Conservation (phyloP, 2,797 vertebrate species). For the Spea hammondii region DNA sequence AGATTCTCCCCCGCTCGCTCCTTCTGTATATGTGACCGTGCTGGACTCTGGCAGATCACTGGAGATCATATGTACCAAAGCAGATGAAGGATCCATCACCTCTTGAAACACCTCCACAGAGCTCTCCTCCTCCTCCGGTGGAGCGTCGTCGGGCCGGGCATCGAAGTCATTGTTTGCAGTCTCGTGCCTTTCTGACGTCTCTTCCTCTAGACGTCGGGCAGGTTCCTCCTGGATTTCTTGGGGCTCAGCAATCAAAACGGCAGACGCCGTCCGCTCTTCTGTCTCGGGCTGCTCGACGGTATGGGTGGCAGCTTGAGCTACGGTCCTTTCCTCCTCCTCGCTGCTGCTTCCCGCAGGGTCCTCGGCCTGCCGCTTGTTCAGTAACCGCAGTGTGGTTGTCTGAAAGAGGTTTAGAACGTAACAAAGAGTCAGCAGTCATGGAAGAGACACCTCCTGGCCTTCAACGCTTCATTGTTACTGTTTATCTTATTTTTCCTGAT, state of each 20-base stretch:
- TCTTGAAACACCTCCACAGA: constrained; percentile 30
- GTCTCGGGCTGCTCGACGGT: neutral
- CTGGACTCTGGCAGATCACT: constrained; percentile 31
- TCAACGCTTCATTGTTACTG: neutral
- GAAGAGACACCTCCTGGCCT: no score
- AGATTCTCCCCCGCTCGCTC: neutral
- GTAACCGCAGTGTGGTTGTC: constrained; percentile 70
- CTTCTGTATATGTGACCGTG: neutral
- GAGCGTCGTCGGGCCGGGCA: no score
- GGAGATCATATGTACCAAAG: constrained; percentile 38
- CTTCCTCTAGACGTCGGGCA: neutral
- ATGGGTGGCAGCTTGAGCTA: neutral
- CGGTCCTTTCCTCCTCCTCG: constrained; percentile 31
- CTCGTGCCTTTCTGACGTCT: neutral
- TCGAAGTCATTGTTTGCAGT: neutral
- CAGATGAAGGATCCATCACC: constrained; percentile 17
- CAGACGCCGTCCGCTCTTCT: neutral
- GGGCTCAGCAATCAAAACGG: neutral
- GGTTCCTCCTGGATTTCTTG: neutral
- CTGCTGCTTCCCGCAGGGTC: constrained; percentile 46
- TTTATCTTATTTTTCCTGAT: no score
- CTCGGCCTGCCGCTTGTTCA: constrained; percentile 58
- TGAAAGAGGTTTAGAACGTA: constrained; percentile 39
- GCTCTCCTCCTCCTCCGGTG: neutral
- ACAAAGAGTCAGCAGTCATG: no score